Conservation (phyloP, 1,140 invertebrate genomes). For the Ceratoteleas bidentatus region DNA sequence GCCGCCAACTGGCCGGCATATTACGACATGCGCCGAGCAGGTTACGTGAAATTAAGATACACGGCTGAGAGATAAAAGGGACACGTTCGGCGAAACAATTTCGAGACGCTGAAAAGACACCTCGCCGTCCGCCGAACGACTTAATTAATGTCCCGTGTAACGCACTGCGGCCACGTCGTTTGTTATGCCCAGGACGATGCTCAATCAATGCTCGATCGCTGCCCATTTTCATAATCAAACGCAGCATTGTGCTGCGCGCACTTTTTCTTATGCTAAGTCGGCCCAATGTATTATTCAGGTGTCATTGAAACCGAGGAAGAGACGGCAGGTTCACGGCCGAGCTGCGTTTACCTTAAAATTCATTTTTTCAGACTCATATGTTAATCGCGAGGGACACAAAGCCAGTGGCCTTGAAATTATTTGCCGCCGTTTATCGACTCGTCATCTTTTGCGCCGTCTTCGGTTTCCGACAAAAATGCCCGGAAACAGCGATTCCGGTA, state of each 20-base stretch:
- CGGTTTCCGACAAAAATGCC: not conserved
- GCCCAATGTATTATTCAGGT: slow-evolving; percentile 34
- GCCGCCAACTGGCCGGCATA: slow-evolving; percentile 15
- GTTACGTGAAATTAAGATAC: slow-evolving; percentile 55
- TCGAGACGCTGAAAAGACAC: slow-evolving; percentile 38
- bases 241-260: not conserved
- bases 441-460: slow-evolving; percentile 37
- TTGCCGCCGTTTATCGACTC: slow-evolving; percentile 36
- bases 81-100: slow-evolving; percentile 55
- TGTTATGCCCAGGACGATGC: not conserved
- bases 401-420: slow-evolving; percentile 36
- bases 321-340: slow-evolving; percentile 36
- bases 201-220: slow-evolving; percentile 8
- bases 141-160: slow-evolving; percentile 29
- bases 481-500: too few relatives aligned
- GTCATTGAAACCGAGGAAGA: slow-evolving; percentile 40
- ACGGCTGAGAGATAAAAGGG: slow-evolving; percentile 39
- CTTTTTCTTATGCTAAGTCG: slow-evolving; percentile 20
- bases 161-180: not conserved
- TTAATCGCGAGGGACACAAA: slow-evolving; percentile 34
- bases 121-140: slow-evolving; percentile 26
- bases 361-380: slow-evolving; percentile 40
- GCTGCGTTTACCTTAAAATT: slow-evolving; percentile 55
- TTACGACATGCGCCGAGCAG: slow-evolving; percentile 40
- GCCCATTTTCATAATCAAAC: slow-evolving; percentile 7